phyloP scores from a whole-genome alignment of 2,888 invertebrate genomes.

The Eristalinus sepulchralis region DNA sequence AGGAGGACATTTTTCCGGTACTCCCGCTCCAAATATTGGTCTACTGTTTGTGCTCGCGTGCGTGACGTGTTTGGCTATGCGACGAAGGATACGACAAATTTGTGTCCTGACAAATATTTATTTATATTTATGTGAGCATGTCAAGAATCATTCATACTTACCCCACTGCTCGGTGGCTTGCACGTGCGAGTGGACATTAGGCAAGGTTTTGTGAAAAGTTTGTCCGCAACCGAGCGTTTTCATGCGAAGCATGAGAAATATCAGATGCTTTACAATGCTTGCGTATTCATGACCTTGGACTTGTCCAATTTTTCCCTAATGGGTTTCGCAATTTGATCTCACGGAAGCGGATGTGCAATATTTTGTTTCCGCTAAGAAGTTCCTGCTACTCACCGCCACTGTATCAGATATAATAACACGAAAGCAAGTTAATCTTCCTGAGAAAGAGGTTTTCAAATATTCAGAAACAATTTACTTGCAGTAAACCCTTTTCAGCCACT shows the following conservation, averaged over 20 bases:
- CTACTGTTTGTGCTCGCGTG: constrained; percentile 61
- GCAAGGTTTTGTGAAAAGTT: neutral
- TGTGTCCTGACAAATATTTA: constrained; percentile 60
- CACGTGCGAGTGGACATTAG: neutral
- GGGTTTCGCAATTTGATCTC: neutral
- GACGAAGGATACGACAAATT: constrained; percentile 62
- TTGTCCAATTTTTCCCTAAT: neutral
- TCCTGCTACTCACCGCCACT: neutral
- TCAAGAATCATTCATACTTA: constrained; percentile 53
- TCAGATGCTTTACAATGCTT: neutral
- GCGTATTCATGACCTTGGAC: neutral
- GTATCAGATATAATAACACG: neutral
- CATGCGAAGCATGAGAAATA: neutral
- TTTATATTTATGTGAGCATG: constrained; percentile 48
- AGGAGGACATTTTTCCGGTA: constrained; percentile 51
- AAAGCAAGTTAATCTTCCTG: neutral
- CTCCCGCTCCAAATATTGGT: constrained; percentile 18
- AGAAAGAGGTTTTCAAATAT: neutral
- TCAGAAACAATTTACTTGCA: neutral
- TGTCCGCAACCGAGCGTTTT: neutral
- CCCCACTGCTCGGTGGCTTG: neutral
- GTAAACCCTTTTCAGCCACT: neutral
- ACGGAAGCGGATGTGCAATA: neutral
- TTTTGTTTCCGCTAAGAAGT: neutral
- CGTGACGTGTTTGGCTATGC: constrained; percentile 63